A percentile compares a stretch with the other conserved stretches of the same genome.
Conservation (phyloP, 2,888 invertebrate species). For the Heteromurus nitidus region DNA sequence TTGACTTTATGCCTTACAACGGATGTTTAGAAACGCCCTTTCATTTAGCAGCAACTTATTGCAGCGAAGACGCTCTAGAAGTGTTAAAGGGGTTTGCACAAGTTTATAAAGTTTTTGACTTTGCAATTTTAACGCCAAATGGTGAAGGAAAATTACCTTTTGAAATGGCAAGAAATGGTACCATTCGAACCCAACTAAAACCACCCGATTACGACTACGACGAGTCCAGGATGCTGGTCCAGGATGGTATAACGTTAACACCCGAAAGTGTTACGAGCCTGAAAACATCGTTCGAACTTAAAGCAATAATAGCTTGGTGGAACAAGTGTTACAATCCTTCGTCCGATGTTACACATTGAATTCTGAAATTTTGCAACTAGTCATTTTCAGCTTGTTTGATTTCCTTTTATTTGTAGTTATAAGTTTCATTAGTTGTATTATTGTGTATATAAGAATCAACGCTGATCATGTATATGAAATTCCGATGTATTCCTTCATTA, state of each 20-base stretch:
- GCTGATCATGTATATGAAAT: background rate
- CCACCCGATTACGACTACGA: constrained; percentile 22
- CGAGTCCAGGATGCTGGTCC: constrained; percentile 10
- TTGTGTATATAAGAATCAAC: too few relatives aligned
- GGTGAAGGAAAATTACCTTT: constrained; percentile 40
- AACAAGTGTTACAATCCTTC: constrained; percentile 2
- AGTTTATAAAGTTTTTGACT: background rate
- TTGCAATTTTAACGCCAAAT: constrained; percentile 24
- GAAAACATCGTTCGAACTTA: constrained; percentile 23
- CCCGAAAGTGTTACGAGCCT: background rate
- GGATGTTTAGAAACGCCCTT: constrained; percentile 48
- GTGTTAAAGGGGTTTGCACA: constrained; percentile 18
- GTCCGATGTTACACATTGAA: background rate
- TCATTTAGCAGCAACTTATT: constrained; percentile 44
- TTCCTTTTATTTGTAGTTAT: background rate
- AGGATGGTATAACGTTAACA: constrained; percentile 7
- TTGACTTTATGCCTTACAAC: constrained; percentile 48
- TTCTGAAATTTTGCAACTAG: background rate
- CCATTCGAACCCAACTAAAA: constrained; percentile 11
- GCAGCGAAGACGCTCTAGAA: constrained; percentile 8
- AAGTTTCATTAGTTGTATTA: background rate
- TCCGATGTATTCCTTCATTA: too few relatives aligned
- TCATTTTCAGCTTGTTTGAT: background rate
- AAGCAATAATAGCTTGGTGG: constrained; percentile 51
- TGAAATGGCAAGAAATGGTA: constrained; percentile 13